Conservation (phyloP, 1,140 invertebrate species). For the Nymphalis io region DNA sequence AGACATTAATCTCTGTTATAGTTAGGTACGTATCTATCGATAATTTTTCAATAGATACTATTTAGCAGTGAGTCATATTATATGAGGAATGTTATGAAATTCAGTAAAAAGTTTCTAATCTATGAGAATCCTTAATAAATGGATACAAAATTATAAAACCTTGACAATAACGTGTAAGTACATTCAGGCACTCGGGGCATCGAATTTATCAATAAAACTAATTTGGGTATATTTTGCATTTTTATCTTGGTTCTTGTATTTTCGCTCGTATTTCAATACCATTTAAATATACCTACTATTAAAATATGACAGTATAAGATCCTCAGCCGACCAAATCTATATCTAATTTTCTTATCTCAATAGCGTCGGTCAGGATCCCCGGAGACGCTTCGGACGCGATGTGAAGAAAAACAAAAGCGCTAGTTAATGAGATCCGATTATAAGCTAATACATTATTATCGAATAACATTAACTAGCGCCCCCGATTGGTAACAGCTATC, state of each 20-base stretch:
- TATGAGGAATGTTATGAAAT: not conserved
- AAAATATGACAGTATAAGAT: no score
- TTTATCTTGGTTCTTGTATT: no score
- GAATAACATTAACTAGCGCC: not conserved
- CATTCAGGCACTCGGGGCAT: not conserved
- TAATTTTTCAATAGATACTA: not conserved
- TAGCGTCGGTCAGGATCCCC: not conserved
- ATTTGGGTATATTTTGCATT: not conserved
- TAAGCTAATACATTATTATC: slow-evolving; percentile 7
- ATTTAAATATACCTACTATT: no score
- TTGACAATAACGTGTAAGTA: no score
- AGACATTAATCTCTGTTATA: not conserved
- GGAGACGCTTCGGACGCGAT: not conserved
- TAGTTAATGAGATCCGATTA: not conserved
- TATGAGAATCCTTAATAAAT: not conserved
- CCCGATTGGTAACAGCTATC: not conserved
- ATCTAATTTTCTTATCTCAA: not conserved
- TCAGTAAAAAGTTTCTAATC: not conserved
- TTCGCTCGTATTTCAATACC: no score
- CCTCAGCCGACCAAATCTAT: not conserved
- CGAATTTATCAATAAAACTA: not conserved
- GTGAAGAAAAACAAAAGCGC: not conserved
- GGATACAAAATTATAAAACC: no score
- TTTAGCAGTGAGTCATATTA: not conserved
- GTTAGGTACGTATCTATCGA: not conserved